A percentile compares a stretch with the other conserved stretches of the same genome.
phyloP scores from a whole-genome alignment of 2,888 invertebrate species.

The Leptinotarsa haldemani region DNA sequence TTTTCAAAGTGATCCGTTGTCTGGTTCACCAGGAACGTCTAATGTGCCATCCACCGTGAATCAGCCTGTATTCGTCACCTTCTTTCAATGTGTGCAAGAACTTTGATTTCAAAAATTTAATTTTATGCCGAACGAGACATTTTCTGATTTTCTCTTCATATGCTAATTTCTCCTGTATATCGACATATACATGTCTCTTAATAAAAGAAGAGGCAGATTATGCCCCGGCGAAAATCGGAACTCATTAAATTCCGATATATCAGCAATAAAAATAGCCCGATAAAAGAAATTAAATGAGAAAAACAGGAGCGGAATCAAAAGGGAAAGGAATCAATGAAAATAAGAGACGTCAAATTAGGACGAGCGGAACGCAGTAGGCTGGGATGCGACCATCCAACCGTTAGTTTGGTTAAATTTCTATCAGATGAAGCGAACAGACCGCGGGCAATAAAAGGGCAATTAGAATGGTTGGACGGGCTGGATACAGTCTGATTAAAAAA shows the following conservation, averaged over 20 bases:
- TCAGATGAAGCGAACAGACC: conserved; percentile 62
- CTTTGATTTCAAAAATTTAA: too few species aligned
- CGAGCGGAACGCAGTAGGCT: conserved; percentile 45
- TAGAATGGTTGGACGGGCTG: conserved; percentile 65
- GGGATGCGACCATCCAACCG: conserved; percentile 57
- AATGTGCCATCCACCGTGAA: too few species aligned
- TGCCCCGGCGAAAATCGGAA: neutral
- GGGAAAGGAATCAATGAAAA: conserved; percentile 52
- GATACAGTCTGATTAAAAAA: conserved; percentile 66
- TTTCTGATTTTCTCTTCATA: too few species aligned
- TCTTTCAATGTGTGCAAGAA: too few species aligned
- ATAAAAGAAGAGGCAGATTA: neutral
- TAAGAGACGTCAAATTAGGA: conserved; percentile 57
- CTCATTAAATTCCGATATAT: conserved; percentile 17
- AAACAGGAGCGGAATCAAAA: conserved; percentile 44
- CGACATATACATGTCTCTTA: too few species aligned
- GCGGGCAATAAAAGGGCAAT: conserved; percentile 65
- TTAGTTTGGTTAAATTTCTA: conserved; percentile 64
- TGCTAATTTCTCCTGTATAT: too few species aligned
- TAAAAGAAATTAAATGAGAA: conserved; percentile 44
- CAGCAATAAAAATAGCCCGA: conserved; percentile 32
- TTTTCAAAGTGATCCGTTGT: too few species aligned
- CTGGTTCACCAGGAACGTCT: too few species aligned
- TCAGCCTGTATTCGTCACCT: too few species aligned
- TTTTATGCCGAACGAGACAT: too few species aligned